A percentile compares a stretch with the other conserved stretches of the same genome.
Evolutionary conservation across 2,888 invertebrate species (phyloP).

Genomic region (Nephrotoma flavescens): DNA sequence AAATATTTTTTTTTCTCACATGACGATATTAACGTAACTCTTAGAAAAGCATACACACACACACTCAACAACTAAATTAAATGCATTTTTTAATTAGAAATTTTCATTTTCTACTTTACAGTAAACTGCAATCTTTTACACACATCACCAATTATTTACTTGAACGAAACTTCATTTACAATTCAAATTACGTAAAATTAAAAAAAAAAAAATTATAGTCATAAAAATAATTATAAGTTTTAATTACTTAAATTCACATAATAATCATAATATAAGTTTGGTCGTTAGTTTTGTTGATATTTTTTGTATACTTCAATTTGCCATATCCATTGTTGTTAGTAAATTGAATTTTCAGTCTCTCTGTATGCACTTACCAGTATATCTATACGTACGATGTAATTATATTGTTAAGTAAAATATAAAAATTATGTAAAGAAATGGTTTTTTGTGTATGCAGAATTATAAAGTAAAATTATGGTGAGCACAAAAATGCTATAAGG

Average conservation of each 20-base stretch:
- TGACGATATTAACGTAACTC: neutral
- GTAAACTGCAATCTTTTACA: neutral
- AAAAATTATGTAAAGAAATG: neutral
- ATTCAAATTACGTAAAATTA: neutral
- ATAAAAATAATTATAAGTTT: neutral
- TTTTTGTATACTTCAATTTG: neutral
- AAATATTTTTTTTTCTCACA: neutral
- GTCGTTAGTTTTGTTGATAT: neutral
- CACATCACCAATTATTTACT: neutral
- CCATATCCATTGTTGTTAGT: neutral
- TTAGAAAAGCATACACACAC: neutral
- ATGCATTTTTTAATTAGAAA: neutral
- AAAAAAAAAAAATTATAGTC: neutral
- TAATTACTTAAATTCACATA: neutral
- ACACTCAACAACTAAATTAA: neutral
- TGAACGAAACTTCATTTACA: neutral
- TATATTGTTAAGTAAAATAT: neutral
- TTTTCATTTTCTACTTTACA: neutral
- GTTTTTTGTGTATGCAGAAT: neutral
- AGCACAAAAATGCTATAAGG: neutral
- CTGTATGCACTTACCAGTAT: neutral
- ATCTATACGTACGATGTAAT: neutral
- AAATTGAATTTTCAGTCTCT: neutral
- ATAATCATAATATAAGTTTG: neutral
- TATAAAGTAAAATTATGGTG: neutral